Percentiles rank a stretch among this genome's conserved stretches.
These are phyloP conservation scores for Rugalucina vietnamica DNA, from an alignment of 2,888 invertebrate genomes.

Conservation along the genomic window DNA sequence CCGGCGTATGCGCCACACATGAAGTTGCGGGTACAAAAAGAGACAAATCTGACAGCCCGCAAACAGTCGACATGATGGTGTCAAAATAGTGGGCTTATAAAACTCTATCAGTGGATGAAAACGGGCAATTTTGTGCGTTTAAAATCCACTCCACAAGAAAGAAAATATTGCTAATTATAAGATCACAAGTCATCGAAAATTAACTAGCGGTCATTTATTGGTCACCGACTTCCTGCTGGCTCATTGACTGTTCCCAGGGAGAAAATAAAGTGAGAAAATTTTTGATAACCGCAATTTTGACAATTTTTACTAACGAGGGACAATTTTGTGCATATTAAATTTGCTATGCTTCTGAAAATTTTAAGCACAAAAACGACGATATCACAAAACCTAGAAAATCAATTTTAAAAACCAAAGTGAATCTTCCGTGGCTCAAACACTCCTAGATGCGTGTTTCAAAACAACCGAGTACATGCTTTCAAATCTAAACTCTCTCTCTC, in stretches of 20 bases:
- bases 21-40: background rate
- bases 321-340: too few relatives aligned
- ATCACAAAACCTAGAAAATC: too few relatives aligned
- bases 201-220: slow-evolving; percentile 12
- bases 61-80: background rate
- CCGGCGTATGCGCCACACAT: background rate
- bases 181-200: slow-evolving; percentile 14
- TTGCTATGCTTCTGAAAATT: too few relatives aligned
- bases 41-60: background rate
- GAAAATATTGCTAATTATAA: slow-evolving; percentile 17
- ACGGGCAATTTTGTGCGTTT: background rate
- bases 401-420: too few relatives aligned
- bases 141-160: background rate
- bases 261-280: slow-evolving; percentile 6
- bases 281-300: slow-evolving; percentile 6
- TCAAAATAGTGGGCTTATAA: background rate
- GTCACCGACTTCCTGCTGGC: slow-evolving; percentile 2
- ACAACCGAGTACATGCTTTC: too few relatives aligned
- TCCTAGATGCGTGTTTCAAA: too few relatives aligned
- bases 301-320: too few relatives aligned
- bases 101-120: background rate
- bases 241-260: background rate
- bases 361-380: too few relatives aligned
- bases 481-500: too few relatives aligned
- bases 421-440: too few relatives aligned